Base-by-base conservation (phyloP, 1,140 invertebrate species). In the Macrocentrus cingulum region DNA sequence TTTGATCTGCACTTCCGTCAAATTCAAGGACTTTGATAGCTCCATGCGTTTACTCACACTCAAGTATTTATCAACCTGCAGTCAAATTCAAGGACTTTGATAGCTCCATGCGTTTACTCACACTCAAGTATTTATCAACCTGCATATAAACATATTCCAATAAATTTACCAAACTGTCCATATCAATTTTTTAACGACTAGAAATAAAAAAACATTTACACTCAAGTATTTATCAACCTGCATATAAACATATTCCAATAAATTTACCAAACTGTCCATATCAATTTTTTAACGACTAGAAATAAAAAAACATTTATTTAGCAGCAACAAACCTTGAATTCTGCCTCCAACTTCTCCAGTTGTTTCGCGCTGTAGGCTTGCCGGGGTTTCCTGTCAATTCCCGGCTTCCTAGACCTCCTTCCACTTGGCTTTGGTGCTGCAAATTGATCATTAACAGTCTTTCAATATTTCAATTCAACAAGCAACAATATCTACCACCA, bases 1-100 rank as follows among this genome's bases (percentile, higher is more conserved):
- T 75, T 98, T 98, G 53, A 98, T 95, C 82, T 98, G 95, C 1
- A 96, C 94, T 80, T 98, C 95, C 0, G 94, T 97, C 8, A 98
- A 77, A 55, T 87, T 90, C 5, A 98, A 71, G 0, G 87, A 87
- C 73, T 94, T 92, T 0, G 94, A 95, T 1, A 98, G 79, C 66
- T 98, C 93, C 87, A 96, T 89, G 42, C 95, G 81, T 79, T 97
- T 98, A 60, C 89, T 94, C 0, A 98, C 95, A 70, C 93, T 97
- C 6, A 97, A 80, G 72, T 97, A 98, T 75, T 97, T 97, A 77
- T 98, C 95, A 42, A 91, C n/a, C 94, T 80, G 98, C 95, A 0
- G 94, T 97, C 8, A 98, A 77, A 55, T 87, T 90, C 4, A 98
- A 72, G 0, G 87, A 87, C 73, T 94, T 92, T 0, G 94, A 95